These are phyloP conservation scores for Aix galericulata DNA, from an alignment of 2,113 vertebrate genomes.

Conservation along the genomic window DNA sequence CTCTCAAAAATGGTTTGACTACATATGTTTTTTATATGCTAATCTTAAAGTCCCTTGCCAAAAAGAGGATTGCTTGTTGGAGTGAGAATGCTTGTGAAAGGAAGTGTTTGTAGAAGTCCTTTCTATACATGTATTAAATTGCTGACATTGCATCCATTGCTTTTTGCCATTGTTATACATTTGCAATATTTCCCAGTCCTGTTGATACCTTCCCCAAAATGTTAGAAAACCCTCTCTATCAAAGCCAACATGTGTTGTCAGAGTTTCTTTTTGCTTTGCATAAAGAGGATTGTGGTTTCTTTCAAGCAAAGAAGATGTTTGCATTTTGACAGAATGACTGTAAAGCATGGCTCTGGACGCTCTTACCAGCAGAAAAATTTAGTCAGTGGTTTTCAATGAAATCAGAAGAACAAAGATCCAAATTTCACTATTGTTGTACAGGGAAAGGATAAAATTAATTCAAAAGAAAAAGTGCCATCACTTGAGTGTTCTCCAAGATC, in stretches of 20 bases:
- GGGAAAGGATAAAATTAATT: neutral
- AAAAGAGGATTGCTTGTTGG: neutral
- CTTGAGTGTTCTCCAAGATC: neutral
- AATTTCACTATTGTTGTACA: neutral
- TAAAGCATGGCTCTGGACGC: neutral
- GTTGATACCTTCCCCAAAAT: neutral
- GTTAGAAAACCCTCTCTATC: neutral
- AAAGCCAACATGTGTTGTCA: neutral
- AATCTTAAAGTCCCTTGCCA: neutral
- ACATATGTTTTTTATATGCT: neutral
- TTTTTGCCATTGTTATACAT: neutral
- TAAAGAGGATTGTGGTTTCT: neutral
- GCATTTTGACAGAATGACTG: neutral
- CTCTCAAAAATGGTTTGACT: neutral
- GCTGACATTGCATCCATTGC: neutral
- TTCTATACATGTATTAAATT: neutral
- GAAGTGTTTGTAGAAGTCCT: constrained; percentile 16
- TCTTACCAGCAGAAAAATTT: neutral
- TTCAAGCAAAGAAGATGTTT: neutral
- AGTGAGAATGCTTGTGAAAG: constrained; percentile 38
- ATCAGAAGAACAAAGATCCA: neutral
- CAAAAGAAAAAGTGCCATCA: neutral
- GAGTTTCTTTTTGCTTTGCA: neutral
- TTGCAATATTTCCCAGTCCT: neutral
- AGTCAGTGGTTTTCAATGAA: neutral